phyloP scores from a whole-genome alignment of 2,113 vertebrate species.

The Cyphomyrus discorhynchus region DNA sequence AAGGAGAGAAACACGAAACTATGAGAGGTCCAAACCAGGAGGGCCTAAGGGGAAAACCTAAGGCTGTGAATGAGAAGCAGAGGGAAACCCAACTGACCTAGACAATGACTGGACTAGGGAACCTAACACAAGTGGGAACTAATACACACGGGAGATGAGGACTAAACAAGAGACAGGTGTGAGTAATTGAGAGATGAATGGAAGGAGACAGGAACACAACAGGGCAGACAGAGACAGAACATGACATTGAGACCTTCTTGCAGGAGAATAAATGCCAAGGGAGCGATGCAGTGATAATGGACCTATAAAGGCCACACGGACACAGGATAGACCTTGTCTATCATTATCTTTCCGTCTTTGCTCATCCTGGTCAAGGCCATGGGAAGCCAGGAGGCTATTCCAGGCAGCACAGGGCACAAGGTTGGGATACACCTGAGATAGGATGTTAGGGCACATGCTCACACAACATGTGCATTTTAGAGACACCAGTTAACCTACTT shows the following conservation, averaged over 20 bases:
- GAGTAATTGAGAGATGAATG: not conserved
- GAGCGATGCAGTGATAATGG: not conserved
- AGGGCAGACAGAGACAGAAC: not conserved
- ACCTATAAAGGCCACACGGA: not conserved
- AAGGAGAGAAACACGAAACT: not conserved
- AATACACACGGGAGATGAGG: not conserved
- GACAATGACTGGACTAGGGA: not conserved
- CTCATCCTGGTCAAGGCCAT: not conserved
- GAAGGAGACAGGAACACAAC: not conserved
- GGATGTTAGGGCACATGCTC: not conserved
- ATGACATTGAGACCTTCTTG: not conserved
- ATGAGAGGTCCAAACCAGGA: not conserved
- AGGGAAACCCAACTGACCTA: not conserved
- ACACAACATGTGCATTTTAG: not conserved
- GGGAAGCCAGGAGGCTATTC: not conserved
- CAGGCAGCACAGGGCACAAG: not conserved
- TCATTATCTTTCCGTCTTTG: not conserved
- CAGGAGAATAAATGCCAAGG: not conserved
- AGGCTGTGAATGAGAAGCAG: not conserved
- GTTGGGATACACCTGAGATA: not conserved
- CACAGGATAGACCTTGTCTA: not conserved
- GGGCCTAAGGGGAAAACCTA: not conserved
- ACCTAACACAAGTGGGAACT: not conserved
- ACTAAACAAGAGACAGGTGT: not conserved
- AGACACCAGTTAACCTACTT: not conserved